Conservation (phyloP, 2,797 vertebrate species). For the Silurus aristotelis region DNA sequence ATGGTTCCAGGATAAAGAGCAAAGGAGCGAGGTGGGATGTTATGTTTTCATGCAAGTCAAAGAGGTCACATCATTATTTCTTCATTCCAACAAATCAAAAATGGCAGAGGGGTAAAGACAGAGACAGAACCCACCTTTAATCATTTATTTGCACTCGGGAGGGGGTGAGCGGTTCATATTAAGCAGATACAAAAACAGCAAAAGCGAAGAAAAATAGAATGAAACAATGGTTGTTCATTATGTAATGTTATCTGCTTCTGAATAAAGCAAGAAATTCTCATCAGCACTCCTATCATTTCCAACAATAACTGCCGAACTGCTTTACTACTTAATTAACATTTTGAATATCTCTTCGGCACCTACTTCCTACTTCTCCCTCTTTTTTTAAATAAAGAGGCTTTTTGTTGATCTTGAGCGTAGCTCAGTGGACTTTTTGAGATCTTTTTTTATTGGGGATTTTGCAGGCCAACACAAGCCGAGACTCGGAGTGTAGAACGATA, state of each 20-base stretch:
- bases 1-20: constrained; percentile 28
- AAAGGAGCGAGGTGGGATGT: not conserved
- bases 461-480: not conserved
- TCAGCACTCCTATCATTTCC: constrained; percentile 9
- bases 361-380: not conserved
- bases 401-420: constrained; percentile 11
- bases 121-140: constrained; percentile 21
- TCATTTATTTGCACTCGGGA: constrained; percentile 25
- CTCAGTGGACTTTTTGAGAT: not conserved
- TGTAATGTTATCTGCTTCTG: not conserved
- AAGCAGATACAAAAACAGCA: not conserved
- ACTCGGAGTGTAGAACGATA: not conserved
- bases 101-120: not conserved
- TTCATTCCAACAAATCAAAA: constrained; percentile 29
- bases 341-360: not conserved
- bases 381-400: not conserved
- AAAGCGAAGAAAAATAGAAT: not conserved
- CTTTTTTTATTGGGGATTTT: not conserved
- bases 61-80: constrained; percentile 12
- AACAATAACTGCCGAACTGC: not conserved
- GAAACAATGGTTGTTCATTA: not conserved
- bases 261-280: not conserved
- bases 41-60: constrained; percentile 22
- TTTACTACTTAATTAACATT: constrained; percentile 16
- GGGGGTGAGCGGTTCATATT: not conserved